Evolutionary conservation across 2,113 vertebrate species (phyloP).

Genomic region (Dromaius novaehollandiae): DNA sequence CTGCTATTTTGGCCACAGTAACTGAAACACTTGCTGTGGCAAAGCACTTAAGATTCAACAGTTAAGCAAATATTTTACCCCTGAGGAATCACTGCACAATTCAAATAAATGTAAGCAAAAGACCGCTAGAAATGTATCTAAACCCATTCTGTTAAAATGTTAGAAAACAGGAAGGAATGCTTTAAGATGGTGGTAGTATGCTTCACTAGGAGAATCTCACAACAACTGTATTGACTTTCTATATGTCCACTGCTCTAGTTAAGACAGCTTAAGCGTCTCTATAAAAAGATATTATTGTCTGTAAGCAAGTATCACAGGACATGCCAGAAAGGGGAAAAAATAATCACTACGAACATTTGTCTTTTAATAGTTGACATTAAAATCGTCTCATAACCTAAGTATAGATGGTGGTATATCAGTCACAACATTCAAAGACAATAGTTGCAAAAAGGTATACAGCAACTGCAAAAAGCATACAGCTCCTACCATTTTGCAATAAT

Average conservation of each 20-base stretch:
- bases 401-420: neutral
- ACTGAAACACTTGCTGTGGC: conserved; percentile 13
- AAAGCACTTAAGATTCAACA: neutral
- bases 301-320: neutral
- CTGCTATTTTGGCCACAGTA: neutral
- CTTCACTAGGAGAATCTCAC: neutral
- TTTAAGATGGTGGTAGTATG: neutral
- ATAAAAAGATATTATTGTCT: neutral
- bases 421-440: neutral
- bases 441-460: neutral
- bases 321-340: neutral
- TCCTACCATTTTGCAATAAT: neutral
- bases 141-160: neutral
- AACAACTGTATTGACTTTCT: neutral
- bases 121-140: neutral
- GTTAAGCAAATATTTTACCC: neutral
- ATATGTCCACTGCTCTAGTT: neutral
- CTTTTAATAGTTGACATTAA: neutral
- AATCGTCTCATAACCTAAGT: neutral
- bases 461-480: neutral
- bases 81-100: neutral
- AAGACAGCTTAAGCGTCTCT: neutral
- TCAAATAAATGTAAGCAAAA: conserved; percentile 1
- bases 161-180: neutral
- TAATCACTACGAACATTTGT: neutral